Conservation (phyloP, 2,113 vertebrate genomes). For the Pagrus major region DNA sequence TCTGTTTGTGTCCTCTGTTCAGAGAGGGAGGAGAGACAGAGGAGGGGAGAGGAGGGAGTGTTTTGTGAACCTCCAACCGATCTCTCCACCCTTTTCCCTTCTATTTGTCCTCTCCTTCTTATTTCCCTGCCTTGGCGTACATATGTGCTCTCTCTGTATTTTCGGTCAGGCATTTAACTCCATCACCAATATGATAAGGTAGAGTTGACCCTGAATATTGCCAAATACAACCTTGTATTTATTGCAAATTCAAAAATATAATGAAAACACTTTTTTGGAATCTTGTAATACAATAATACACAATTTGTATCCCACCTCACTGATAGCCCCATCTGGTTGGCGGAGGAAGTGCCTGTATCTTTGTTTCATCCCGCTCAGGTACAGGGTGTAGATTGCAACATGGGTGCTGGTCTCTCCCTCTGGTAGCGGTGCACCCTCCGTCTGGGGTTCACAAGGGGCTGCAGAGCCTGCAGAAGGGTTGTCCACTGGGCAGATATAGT, state of each 20-base stretch:
- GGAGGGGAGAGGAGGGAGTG: conserved; percentile 6
- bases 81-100: conserved; percentile 5
- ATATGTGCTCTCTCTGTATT: background rate
- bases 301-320: conserved; percentile 88
- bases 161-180: background rate
- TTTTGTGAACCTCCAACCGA: background rate
- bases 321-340: conserved; percentile 88
- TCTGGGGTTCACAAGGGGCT: conserved; percentile 72
- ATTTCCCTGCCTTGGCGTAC: background rate
- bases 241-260: background rate
- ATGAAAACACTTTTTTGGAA: background rate
- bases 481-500: conserved; percentile 90
- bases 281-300: background rate
- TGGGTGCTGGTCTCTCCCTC: conserved; percentile 81
- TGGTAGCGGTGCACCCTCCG: conserved; percentile 40
- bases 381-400: conserved; percentile 86
- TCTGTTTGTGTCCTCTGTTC: conserved; percentile 22
- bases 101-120: background rate
- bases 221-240: background rate
- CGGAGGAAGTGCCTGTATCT: conserved; percentile 91
- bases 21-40: background rate
- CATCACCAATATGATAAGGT: background rate
- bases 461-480: conserved; percentile 69
- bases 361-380: conserved; percentile 87
- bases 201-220: background rate